Evolutionary conservation across 2,888 invertebrate species (phyloP), one percentile per base, ranked within the genome.

Genomic region (Pammene fasciana): DNA sequence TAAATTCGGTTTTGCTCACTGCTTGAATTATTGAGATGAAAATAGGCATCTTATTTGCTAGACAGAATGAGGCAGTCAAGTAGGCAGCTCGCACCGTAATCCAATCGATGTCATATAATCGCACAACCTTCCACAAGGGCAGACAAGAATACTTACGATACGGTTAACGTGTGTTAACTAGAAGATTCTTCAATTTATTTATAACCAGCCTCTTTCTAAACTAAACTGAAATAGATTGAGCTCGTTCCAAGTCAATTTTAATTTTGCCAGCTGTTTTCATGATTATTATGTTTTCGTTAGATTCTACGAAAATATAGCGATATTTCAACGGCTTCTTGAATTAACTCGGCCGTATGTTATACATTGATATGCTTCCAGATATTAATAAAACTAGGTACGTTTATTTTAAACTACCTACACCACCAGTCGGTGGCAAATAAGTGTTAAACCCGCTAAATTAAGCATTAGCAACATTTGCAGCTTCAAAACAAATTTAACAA

Each of bases 261-360:
- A 43, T 62, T 68, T 57, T 61, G 48, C 56, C 68, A 68, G 68
- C 64, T 57, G 64, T 56, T 64, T 68, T 50, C 34, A 68, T 8
- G 48, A 38, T 16, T 54, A 34, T n/a, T n/a, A 48, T 45, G 43
- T 59, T 67, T 46, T 48, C 45, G 7, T 41, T 38, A 9, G 18
- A 46, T 65, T 43, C 26, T 34, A 43, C 41, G 54, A 26, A 48
- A 61, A 68, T 62, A 41, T 38, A 65, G 18, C 36, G 16, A 41
- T 50, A 48, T 55, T 60, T 38, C 36, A 55, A 38, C 59, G 14
- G 3, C 46, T 26, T 43, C 13, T 54, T 38, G 38, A 11, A 11
- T 41, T 52, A 54, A 50, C 8, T 16, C 1, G 18, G 18, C 14
- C 41, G 7, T 43, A 43, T 1, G 4, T 26, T 26, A 4, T 26